Evolutionary conservation across 2,888 invertebrate genomes (phyloP).

Genomic region (Hypena proboscidalis): DNA sequence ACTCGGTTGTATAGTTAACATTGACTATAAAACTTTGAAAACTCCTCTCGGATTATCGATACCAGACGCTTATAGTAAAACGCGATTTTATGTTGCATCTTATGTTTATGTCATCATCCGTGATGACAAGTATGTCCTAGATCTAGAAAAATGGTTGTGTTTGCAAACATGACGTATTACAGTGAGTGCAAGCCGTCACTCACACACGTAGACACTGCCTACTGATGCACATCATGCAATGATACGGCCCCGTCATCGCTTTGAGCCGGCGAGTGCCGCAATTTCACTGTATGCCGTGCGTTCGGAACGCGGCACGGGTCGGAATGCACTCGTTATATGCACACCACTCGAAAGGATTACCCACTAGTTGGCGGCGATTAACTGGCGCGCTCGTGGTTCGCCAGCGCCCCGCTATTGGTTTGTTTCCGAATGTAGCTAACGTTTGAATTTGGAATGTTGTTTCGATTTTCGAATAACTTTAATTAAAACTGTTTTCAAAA

Average conservation of each 20-base stretch:
- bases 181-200: slow-evolving; percentile 39
- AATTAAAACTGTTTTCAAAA: slow-evolving; percentile 47
- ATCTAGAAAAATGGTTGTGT: slow-evolving; percentile 20
- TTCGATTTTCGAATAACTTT: slow-evolving; percentile 53
- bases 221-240: slow-evolving; percentile 65
- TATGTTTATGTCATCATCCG: too few species aligned
- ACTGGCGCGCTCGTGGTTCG: slow-evolving; percentile 70
- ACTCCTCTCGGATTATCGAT: slow-evolving; percentile 25
- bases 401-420: slow-evolving; percentile 63
- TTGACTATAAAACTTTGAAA: slow-evolving; percentile 33
- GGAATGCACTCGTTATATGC: slow-evolving; percentile 77
- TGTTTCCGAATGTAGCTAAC: slow-evolving; percentile 63
- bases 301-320: slow-evolving; percentile 56
- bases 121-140: slow-evolving; percentile 14
- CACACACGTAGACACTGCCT: slow-evolving; percentile 36
- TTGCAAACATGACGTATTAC: slow-evolving; percentile 32
- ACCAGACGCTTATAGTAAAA: slow-evolving; percentile 13
- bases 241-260: slow-evolving; percentile 74
- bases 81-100: slow-evolving; percentile 16
- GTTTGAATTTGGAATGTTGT: slow-evolving; percentile 61
- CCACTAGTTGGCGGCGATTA: slow-evolving; percentile 78
- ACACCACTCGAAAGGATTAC: slow-evolving; percentile 80
- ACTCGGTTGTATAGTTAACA: slow-evolving; percentile 33
- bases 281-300: slow-evolving; percentile 63
- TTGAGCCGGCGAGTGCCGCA: slow-evolving; percentile 72